phyloP scores from a whole-genome alignment of 2,113 vertebrate species.

The Athene cunicularia region DNA sequence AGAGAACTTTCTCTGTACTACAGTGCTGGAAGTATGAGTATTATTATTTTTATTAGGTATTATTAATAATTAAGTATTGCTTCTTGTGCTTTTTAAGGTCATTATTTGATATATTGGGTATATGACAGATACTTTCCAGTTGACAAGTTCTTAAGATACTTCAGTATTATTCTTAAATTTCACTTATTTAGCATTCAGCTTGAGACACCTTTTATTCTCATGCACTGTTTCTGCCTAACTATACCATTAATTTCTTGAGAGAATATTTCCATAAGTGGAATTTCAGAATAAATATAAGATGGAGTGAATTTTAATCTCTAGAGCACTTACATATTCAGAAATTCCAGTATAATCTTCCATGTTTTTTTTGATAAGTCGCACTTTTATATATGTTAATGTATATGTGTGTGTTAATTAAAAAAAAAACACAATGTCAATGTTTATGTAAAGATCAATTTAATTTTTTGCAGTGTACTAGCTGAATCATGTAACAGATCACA shows the following conservation, averaged over 20 bases:
- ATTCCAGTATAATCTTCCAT: not conserved
- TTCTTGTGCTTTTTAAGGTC: not conserved
- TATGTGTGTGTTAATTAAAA: not conserved
- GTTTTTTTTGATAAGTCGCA: not conserved
- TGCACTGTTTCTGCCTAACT: not conserved
- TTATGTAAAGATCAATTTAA: not conserved
- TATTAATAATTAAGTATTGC: not conserved
- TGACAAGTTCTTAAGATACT: not conserved
- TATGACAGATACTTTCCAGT: not conserved
- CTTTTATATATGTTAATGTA: not conserved
- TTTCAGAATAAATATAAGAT: not conserved
- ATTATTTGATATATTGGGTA: not conserved
- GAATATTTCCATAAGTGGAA: not conserved
- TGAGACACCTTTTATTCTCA: not conserved
- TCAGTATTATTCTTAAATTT: not conserved
- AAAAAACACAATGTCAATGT: not conserved
- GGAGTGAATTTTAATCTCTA: not conserved
- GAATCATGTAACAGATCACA: not conserved
- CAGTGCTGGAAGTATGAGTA: not conserved
- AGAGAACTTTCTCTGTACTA: not conserved
- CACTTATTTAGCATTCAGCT: not conserved
- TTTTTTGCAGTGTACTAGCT: not conserved
- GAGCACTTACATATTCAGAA: not conserved
- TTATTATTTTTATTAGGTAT: not conserved
- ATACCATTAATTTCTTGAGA: not conserved